These are phyloP conservation scores for Sarotherodon lohbergeri DNA, from an alignment of 2,113 vertebrate species.

Conservation along the genomic window DNA sequence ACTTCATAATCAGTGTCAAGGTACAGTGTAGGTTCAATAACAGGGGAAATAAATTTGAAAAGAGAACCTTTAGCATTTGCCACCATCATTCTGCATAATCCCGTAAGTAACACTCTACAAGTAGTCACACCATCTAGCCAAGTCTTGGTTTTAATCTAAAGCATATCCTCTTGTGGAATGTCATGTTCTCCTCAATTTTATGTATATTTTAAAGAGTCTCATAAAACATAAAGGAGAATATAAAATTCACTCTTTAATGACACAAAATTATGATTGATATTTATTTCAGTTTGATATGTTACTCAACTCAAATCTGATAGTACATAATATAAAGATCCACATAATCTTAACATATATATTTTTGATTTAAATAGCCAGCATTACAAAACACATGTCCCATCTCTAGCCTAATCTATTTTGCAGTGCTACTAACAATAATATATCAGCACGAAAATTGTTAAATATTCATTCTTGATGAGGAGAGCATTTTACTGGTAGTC, in stretches of 20 bases:
- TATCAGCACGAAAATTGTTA: accelerated
- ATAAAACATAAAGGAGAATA: not conserved
- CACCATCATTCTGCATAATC: not conserved
- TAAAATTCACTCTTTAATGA: not conserved
- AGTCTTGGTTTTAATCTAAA: not conserved
- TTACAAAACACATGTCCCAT: accelerated
- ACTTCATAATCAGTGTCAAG: not conserved
- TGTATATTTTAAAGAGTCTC: not conserved
- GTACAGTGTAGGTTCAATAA: not conserved
- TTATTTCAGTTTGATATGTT: not conserved
- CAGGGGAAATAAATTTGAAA: accelerated
- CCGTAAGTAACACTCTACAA: accelerated
- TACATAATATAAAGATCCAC: not conserved
- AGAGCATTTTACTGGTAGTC: not conserved
- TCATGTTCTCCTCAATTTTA: accelerated
- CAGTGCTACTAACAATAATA: not conserved
- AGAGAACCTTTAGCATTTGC: accelerated
- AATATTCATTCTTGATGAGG: not conserved
- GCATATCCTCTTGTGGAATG: accelerated
- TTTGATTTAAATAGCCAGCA: not conserved
- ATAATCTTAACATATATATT: not conserved
- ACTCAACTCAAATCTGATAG: not conserved
- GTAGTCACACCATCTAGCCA: not conserved
- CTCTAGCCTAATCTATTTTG: accelerated
- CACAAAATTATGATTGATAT: not conserved